phyloP scores from a whole-genome alignment of 2,113 vertebrate species.

The Oreochromis aureus region DNA sequence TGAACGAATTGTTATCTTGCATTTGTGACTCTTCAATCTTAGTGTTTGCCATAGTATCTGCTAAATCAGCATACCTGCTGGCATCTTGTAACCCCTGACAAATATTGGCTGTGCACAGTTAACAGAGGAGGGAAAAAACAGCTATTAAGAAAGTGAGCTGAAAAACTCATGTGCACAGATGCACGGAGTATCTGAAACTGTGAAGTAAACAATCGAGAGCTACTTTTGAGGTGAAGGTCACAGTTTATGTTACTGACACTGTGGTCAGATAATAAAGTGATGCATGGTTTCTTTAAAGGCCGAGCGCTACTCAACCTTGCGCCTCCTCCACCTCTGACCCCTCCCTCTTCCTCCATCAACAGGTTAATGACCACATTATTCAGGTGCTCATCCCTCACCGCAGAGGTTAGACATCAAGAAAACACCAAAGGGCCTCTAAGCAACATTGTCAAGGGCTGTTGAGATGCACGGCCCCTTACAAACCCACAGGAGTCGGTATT shows the following conservation, averaged over 20 bases:
- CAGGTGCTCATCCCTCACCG: background rate
- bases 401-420: background rate
- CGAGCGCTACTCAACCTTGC: background rate
- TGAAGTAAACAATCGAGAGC: background rate
- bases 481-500: background rate
- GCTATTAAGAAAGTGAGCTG: background rate
- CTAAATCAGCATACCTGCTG: background rate
- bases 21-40: background rate
- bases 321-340: background rate
- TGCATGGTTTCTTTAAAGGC: background rate
- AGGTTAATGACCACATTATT: background rate
- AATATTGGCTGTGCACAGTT: background rate
- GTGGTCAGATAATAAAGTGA: background rate
- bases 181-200: background rate
- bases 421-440: background rate
- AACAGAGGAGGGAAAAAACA: background rate
- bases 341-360: background rate
- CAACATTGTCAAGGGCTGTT: background rate
- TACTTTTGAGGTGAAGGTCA: background rate
- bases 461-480: background rate
- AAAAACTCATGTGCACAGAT: background rate
- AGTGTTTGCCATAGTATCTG: background rate
- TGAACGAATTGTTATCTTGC: background rate
- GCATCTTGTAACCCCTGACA: background rate
- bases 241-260: background rate